These are phyloP conservation scores for Tarsius wallacei DNA, from an alignment of 2,797 vertebrate genomes.

Conservation along the genomic window DNA sequence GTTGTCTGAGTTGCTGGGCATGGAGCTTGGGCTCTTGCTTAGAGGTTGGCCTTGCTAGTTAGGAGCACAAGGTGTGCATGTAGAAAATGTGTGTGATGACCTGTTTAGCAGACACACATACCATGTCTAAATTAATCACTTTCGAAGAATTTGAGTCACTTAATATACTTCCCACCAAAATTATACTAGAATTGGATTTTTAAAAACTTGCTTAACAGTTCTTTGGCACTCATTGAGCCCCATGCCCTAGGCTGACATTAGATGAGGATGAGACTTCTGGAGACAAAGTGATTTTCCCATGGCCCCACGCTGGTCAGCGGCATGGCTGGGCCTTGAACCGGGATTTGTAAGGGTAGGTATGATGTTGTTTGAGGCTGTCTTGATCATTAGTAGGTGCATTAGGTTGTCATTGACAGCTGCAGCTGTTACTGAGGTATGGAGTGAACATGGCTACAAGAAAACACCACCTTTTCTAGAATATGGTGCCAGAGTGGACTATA, in stretches of 20 bases:
- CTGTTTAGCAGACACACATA: neutral
- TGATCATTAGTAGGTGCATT: neutral
- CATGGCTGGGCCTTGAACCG: neutral
- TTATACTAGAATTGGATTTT: neutral
- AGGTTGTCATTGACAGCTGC: neutral
- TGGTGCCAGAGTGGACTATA: neutral
- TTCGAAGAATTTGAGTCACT: slow-evolving; percentile 15
- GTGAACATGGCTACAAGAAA: neutral
- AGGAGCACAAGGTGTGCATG: neutral
- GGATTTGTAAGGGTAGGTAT: neutral
- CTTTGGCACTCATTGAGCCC: neutral
- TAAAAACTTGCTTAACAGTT: neutral
- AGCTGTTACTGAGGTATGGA: neutral
- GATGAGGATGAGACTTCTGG: neutral
- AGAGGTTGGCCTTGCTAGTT: neutral
- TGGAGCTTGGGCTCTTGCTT: neutral
- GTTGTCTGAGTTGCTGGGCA: neutral
- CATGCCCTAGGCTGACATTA: neutral
- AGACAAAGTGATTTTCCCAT: neutral
- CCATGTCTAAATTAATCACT: neutral
- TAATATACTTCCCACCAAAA: neutral
- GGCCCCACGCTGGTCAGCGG: neutral
- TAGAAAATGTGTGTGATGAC: neutral
- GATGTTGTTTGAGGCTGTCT: neutral
- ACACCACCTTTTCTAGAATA: neutral